Evolutionary conservation across 1,140 invertebrate species (phyloP).

Genomic region (Paralvinella palmiformis): DNA sequence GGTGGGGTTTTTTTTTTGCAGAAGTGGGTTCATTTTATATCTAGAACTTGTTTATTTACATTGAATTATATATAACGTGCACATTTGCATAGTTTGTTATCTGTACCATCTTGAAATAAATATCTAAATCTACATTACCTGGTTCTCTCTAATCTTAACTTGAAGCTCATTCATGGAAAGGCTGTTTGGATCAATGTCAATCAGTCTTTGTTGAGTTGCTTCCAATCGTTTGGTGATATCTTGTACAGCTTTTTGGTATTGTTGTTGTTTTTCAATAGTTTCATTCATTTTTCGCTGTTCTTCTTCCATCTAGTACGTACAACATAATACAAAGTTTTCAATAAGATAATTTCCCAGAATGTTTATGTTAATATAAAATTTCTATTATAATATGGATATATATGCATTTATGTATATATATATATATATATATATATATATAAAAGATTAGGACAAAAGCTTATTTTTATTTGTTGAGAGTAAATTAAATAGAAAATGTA

Average conservation of each 20-base stretch:
- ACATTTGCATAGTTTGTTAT: too few species aligned
- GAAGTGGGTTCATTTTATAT: too few species aligned
- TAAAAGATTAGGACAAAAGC: too few species aligned
- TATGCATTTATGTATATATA: neutral
- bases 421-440: neutral
- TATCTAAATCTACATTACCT: neutral
- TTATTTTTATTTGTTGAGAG: too few species aligned
- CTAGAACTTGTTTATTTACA: too few species aligned
- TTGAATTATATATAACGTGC: too few species aligned
- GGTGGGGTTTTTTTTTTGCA: too few species aligned
- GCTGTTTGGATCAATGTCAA: neutral
- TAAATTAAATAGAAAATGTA: too few species aligned
- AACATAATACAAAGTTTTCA: too few species aligned
- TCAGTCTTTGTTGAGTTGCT: slow-evolving; percentile 25
- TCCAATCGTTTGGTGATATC: slow-evolving; percentile 36
- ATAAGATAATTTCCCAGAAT: neutral
- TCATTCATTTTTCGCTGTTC: neutral
- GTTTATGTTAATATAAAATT: neutral
- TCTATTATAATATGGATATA: neutral
- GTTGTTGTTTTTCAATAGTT: slow-evolving; percentile 35
- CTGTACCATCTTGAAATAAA: neutral
- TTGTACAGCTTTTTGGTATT: slow-evolving; percentile 36
- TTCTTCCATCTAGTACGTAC: too few species aligned
- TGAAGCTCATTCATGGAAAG: neutral
- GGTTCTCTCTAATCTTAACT: neutral